Percentiles rank a stretch among this genome's conserved stretches.
phyloP scores from a whole-genome alignment of 2,797 vertebrate genomes.

The Xyrichtys novacula region DNA sequence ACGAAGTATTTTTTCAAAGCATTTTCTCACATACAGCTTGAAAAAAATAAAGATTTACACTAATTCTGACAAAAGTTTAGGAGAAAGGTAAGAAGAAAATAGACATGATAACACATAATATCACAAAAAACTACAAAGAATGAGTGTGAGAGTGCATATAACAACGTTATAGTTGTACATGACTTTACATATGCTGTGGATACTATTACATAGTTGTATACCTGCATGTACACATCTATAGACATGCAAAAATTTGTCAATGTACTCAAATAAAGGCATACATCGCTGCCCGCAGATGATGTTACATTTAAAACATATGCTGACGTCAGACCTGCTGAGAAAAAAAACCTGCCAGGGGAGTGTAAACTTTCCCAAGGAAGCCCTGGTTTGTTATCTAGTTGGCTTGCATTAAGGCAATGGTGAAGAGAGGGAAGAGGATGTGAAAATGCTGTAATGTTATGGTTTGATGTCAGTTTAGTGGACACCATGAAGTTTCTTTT shows the following conservation, averaged over 20 bases:
- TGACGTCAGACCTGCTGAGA: background rate
- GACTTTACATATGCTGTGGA: background rate
- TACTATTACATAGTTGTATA: background rate
- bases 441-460: slow-evolving; percentile 7
- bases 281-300: background rate
- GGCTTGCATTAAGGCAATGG: background rate
- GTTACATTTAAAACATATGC: background rate
- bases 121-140: no score
- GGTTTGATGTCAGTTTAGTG: slow-evolving; percentile 19
- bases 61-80: no score
- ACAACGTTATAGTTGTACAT: background rate
- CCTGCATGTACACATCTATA: background rate
- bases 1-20: no score
- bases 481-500: slow-evolving; percentile 23
- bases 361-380: no score
- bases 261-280: no score
- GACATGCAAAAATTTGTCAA: background rate
- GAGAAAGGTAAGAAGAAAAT: no score
- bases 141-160: no score
- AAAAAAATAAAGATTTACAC: no score
- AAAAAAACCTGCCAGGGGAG: no score
- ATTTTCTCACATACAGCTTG: no score
- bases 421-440: background rate
- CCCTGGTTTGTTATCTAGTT: no score
- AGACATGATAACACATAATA: no score